Evolutionary conservation across 1,140 invertebrate species (phyloP).

Genomic region (Anastrepha ludens): DNA sequence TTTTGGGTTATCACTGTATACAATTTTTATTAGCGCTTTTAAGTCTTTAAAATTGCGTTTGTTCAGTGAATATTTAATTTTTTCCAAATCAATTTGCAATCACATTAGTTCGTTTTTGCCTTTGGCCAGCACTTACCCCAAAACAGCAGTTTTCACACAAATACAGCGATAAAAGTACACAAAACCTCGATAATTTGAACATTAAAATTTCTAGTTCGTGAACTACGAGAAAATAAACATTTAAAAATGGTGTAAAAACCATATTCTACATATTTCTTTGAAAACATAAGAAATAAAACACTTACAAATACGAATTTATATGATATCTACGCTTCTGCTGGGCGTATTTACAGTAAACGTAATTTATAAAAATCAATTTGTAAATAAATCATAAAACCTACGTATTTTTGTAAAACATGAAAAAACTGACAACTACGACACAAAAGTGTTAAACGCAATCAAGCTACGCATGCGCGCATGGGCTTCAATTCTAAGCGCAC

Average conservation of each 20-base stretch:
- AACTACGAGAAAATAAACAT: constrained; percentile 2
- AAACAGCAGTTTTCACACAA: background rate
- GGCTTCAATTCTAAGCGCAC: background rate
- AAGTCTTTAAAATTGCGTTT: no score
- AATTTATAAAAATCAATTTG: background rate
- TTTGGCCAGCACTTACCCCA: background rate
- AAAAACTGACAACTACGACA: constrained; percentile 39
- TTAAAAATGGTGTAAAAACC: background rate
- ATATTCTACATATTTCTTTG: background rate
- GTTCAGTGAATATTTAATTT: no score
- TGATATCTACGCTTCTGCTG: background rate
- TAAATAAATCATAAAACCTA: background rate
- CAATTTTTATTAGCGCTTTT: no score
- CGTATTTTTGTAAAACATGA: background rate
- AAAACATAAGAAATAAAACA: no score
- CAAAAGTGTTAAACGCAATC: constrained; percentile 23
- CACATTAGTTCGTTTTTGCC: no score
- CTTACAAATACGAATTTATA: background rate
- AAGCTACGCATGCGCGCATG: constrained; percentile 2
- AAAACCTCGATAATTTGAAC: background rate
- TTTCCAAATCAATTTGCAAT: no score
- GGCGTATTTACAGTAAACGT: background rate
- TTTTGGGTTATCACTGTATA: no score
- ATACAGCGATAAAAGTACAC: background rate
- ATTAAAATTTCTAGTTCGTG: background rate